Evolutionary conservation across 2,113 vertebrate genomes (phyloP), one percentile per base, ranked within the genome.

Genomic region (Urocynchramus pylzowi): DNA sequence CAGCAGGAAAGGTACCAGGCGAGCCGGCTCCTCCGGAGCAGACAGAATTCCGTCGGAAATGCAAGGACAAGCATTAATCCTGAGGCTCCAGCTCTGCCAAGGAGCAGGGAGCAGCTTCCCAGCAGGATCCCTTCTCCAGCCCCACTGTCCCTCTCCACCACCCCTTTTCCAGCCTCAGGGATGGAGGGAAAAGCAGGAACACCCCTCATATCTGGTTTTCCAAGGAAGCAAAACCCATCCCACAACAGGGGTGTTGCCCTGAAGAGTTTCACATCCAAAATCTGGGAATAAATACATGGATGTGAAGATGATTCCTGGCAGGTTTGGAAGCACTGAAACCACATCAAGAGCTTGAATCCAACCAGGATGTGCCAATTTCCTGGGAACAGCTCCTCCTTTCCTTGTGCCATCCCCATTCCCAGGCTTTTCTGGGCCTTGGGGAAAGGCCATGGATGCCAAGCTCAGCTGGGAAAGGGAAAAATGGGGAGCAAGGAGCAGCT

Each of bases 161-260:
- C 4, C 50, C 16, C 4, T 33, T 20, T 92, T 15, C 18, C 64
- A 60, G 16, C 53, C 16, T 44, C 35, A 12, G 52, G 41, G 22
- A 50, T 22, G 9, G 42, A 71, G 14, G 27, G 10, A 31, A 86
- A 59, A 59, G 24, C 7, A 31, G 45, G 39, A 6, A 13, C 1
- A 3, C 8, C 6, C 6, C 12, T 11, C 3, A 0, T 2, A 14
- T 24, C 16, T 2, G 0, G 2, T 16, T 78, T 17, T 49, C 52
- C 17, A 13, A 54, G 16, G 59, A 42, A 22, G 18, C 15, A 47
- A 79, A 33, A 45, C 14, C 28, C 54, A 31, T 69, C 64, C 18
- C 14, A 9, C n/a, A 10, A 10, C 0, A 0, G 12, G 13, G 14
- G 3, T 33, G 6, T 12, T 33, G 20, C 6, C 45, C 2, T 0